Evolutionary conservation across 2,888 invertebrate genomes (phyloP), one percentile per base, ranked within the genome.

Genomic region (Phaonia tiefii): DNA sequence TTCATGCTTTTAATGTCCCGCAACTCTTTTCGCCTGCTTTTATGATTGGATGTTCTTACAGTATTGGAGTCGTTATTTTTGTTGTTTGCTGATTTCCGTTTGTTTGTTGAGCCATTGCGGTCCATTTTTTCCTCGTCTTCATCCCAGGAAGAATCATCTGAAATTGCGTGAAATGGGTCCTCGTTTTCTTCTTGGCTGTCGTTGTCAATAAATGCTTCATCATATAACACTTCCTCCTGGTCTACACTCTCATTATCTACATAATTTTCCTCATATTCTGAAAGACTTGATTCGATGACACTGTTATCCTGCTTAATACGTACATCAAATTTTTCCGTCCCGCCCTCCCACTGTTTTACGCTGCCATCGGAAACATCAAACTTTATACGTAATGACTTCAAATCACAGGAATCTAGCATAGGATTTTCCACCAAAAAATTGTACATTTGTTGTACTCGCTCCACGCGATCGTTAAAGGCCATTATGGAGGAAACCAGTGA

Each of bases 391-490:
- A 84, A 49, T 0, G 58, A 37, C 56, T 76, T 76, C 3, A 80
- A 63, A 15, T 85, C 13, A 20, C 31, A 22, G 15, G 1, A 7
- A n/a, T 67, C 31, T 7, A 1, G 13, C 39, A 20, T 11, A 10
- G 65, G 10, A 0, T 22, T 46, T 49, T 84, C 85, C 37, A 85
- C 85, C 10, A 90, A 67, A n/a, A 86, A 85, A 13, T 82, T 83
- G 66, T 86, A 90, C 80, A 90, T 86, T 56, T 87, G 86, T 65
- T 90, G 89, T 13, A 89, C 89, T 0, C 88, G 86, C 0, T 85
- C 84, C 2, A 89, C 85, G 1, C 88, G 87, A 25, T 89, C 87
- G n/a, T 87, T 85, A 56, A 89, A 89, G 0, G 87, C 86, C 0
- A 87, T 85, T 58, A 89, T 70, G 1, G 86, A 84, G 0, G 87